Evolutionary conservation across 2,888 invertebrate species (phyloP).

Genomic region (Brenthis ino): DNA sequence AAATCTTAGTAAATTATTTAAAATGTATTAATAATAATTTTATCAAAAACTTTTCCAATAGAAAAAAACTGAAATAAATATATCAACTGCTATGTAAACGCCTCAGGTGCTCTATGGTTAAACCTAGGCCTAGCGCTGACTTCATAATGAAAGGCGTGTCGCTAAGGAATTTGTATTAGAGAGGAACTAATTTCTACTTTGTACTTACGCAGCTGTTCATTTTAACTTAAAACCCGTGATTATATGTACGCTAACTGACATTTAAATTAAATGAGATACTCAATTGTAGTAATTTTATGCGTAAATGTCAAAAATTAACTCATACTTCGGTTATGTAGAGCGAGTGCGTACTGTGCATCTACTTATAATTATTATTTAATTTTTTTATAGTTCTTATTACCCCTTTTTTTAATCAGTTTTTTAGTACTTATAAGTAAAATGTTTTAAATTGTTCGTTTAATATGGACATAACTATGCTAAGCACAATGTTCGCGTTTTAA

Average conservation of each 20-base stretch:
- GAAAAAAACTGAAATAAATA: not conserved
- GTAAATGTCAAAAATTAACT: conserved; percentile 25
- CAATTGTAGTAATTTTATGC: conserved; percentile 17
- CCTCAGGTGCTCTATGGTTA: conserved; percentile 38
- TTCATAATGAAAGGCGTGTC: conserved; percentile 75
- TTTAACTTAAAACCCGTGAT: conserved; percentile 43
- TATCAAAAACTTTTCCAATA: too few species aligned
- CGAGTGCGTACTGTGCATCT: not conserved
- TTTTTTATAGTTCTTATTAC: not conserved
- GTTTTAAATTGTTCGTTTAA: too few species aligned
- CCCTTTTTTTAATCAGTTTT: too few species aligned
- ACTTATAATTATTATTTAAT: not conserved
- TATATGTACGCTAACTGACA: conserved; percentile 38
- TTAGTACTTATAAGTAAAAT: too few species aligned
- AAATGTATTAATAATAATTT: too few species aligned
- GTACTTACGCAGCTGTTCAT: conserved; percentile 41
- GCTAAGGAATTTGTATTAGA: conserved; percentile 59
- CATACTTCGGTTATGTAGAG: not conserved
- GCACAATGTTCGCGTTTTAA: too few species aligned
- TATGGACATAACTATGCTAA: too few species aligned
- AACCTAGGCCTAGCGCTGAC: conserved; percentile 62
- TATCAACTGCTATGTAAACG: not conserved
- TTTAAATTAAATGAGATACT: conserved; percentile 35
- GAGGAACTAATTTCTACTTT: conserved; percentile 46
- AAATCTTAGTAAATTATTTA: too few species aligned